Evolutionary conservation across 23 tunicate genomes (phyloP).

Genomic region (Trididemnum clinides): DNA sequence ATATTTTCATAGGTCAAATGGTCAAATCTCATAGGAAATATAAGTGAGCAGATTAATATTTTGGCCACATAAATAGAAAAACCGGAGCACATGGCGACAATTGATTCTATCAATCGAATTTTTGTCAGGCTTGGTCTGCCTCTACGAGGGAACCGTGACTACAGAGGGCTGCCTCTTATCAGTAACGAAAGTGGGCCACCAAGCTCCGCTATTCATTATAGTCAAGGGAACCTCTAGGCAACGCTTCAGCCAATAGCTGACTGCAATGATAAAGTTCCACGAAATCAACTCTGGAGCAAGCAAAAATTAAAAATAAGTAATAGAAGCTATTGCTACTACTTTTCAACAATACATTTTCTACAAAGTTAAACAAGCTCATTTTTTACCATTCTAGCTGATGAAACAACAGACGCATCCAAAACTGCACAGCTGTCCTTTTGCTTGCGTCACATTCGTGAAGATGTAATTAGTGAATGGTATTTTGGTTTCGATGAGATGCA

Average conservation of each 20-base stretch:
- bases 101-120: neutral
- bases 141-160: neutral
- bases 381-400: neutral
- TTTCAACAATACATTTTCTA: neutral
- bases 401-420: slow-evolving; percentile 3
- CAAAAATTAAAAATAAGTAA: neutral
- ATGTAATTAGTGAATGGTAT: neutral
- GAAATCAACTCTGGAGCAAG: neutral
- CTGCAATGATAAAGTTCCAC: neutral
- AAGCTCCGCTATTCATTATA: neutral
- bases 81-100: slow-evolving; percentile 8
- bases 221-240: neutral
- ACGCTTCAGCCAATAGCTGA: neutral
- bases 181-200: neutral
- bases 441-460: neutral
- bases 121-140: neutral
- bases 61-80: neutral
- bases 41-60: neutral
- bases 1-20: neutral
- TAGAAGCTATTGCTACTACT: neutral
- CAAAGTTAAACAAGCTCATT: neutral
- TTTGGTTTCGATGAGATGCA: neutral
- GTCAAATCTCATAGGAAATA: neutral
- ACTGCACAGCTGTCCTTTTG: neutral
- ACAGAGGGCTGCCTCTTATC: neutral